phyloP scores from a whole-genome alignment of 2,888 invertebrate genomes.

The Pachymerium ferrugineum region DNA sequence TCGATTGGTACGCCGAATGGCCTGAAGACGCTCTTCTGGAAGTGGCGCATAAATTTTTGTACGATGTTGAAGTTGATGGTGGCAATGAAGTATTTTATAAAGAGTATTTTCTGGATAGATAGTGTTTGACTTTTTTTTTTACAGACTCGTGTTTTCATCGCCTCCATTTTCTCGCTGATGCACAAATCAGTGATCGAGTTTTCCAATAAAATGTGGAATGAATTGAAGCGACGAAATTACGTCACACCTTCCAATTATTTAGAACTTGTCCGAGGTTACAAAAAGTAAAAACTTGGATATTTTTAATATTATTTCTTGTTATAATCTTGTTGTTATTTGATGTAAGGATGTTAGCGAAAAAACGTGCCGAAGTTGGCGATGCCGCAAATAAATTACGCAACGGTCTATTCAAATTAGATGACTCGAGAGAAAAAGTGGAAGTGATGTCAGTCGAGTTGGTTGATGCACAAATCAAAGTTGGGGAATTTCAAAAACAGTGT shows the following conservation, averaged over 20 bases:
- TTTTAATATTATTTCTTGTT: too few species aligned
- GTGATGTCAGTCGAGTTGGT: constrained; percentile 78
- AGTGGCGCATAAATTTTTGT: constrained; percentile 75
- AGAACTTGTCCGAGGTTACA: constrained; percentile 76
- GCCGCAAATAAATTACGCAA: constrained; percentile 73
- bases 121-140: not conserved
- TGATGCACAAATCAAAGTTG: constrained; percentile 60
- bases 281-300: constrained; percentile 54
- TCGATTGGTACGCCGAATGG: constrained; percentile 88
- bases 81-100: constrained; percentile 35
- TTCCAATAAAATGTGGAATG: constrained; percentile 65
- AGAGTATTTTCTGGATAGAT: not conserved
- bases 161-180: constrained; percentile 70
- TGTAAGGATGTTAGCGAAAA: constrained; percentile 64
- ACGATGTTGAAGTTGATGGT: constrained; percentile 62
- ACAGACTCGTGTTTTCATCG: constrained; percentile 50
- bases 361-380: constrained; percentile 63
- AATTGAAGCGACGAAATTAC: constrained; percentile 76
- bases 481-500: constrained; percentile 72
- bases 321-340: too few species aligned
- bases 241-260: constrained; percentile 85
- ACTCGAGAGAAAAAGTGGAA: constrained; percentile 72
- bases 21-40: constrained; percentile 81
- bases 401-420: constrained; percentile 80
- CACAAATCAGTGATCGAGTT: constrained; percentile 73